These are phyloP conservation scores for Phrixothrix hirtus DNA, from an alignment of 2,888 invertebrate genomes.

Conservation along the genomic window DNA sequence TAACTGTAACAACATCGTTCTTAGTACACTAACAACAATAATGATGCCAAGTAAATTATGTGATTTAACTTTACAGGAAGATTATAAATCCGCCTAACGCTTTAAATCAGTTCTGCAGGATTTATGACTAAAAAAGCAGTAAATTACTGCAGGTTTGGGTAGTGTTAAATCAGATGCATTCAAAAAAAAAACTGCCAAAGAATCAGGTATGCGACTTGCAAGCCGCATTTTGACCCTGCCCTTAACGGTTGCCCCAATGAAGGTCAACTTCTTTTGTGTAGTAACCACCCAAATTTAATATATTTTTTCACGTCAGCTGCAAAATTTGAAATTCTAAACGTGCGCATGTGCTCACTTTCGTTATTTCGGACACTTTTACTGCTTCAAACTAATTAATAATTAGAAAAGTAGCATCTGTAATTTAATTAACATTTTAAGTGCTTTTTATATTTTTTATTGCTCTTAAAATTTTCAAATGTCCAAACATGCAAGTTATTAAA, in stretches of 20 bases:
- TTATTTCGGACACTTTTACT: no score
- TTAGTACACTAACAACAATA: constrained; percentile 16
- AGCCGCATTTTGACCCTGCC: constrained; percentile 25
- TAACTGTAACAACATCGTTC: constrained; percentile 23
- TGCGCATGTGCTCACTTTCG: no score
- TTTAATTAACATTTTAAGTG: no score
- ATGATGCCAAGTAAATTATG: constrained; percentile 17
- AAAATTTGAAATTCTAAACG: constrained; percentile 18
- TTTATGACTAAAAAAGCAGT: not conserved
- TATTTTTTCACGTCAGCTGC: constrained; percentile 20
- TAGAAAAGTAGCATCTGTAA: no score
- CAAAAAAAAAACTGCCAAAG: constrained; percentile 1
- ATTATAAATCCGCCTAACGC: no score
- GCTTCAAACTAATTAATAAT: no score
- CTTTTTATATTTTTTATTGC: no score
- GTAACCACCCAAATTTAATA: constrained; percentile 14
- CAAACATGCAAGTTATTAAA: no score
- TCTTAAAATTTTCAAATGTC: no score
- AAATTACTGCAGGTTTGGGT: constrained; percentile 5
- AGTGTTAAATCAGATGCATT: constrained; percentile 1
- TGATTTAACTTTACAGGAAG: constrained; percentile 4
- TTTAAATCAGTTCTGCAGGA: no score
- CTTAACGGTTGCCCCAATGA: constrained; percentile 30
- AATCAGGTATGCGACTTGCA: constrained; percentile 21
- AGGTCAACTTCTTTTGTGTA: constrained; percentile 30